Base-by-base conservation (phyloP, 2,888 invertebrate species). In the Ethmia dodecea region DNA sequence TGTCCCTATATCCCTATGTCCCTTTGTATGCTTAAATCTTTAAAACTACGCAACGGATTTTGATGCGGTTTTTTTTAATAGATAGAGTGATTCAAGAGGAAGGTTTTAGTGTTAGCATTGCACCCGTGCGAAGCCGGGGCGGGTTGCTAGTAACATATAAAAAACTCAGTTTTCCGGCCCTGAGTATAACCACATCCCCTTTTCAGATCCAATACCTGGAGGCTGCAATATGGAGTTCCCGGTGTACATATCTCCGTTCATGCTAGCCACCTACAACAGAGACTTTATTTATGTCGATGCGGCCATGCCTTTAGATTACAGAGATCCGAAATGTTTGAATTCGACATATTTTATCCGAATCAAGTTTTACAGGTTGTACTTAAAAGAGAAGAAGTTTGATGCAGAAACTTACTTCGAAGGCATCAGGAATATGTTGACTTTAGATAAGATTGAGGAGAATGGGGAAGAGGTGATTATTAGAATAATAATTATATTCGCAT, bases 171-270 rank as follows among this genome's bases (percentile, higher is more conserved):
- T n/a, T n/a, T n/a, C n/a, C n/a, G n/a, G n/a, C n/a, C n/a, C n/a
- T n/a, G n/a, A n/a, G n/a, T n/a, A n/a, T n/a, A n/a, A n/a, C n/a
- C n/a, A n/a, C n/a, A n/a, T n/a, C n/a, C n/a, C n/a, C n/a, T 18
- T 38, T 32, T 27, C 69, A 94, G 94, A 90, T 61, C 94, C 94
- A 0, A 76, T 93, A 45, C 93, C 94, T 11, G 94, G 94, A 24
- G 94, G 93, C 11, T 94, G 94, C 61, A 94, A 93, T 56, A 86
- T 91, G 87, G 92, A 91, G 52, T 90, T 90, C 47, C 69, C 88
- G 25, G 58, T 89, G 10, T 75, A 88, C 45, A 81, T 88, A 43
- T 88, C 91, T 5, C 92, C 94, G 0, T 92, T 84, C 55, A 81
- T 91, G 54, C 60, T 28, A 47, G 76, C 46, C 45, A 75, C 36